phyloP scores from a whole-genome alignment of 2,888 invertebrate species.

The Notodonta ziczac region DNA sequence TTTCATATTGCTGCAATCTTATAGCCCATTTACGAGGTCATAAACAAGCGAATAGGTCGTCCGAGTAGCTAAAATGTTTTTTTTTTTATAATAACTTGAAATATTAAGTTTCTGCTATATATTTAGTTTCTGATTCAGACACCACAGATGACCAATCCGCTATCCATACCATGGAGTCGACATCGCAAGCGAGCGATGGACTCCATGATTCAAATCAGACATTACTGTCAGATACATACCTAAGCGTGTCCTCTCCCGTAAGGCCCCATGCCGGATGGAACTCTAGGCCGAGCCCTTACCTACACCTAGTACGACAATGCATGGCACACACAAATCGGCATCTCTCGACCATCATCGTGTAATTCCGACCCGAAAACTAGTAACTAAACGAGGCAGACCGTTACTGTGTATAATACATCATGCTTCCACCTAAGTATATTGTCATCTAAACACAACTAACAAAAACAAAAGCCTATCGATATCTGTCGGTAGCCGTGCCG shows the following conservation, averaged over 20 bases:
- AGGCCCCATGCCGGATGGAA: conserved; percentile 40
- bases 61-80: neutral
- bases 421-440: conserved; percentile 62
- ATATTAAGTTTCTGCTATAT: no score
- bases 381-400: conserved; percentile 61
- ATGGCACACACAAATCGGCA: conserved; percentile 65
- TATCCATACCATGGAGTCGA: conserved; percentile 8
- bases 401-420: conserved; percentile 65
- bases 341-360: conserved; percentile 44
- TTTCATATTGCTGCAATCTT: neutral
- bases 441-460: conserved; percentile 61
- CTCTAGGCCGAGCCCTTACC: conserved; percentile 33
- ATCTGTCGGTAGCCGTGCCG: conserved; percentile 26
- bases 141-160: neutral
- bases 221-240: conserved; percentile 34
- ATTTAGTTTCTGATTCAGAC: no score
- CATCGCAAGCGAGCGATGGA: conserved; percentile 8
- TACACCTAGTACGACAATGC: conserved; percentile 56
- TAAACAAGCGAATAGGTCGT: neutral
- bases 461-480: conserved; percentile 58
- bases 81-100: no score
- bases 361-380: conserved; percentile 52
- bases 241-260: conserved; percentile 28
- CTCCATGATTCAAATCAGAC: neutral
- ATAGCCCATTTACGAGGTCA: neutral